Evolutionary conservation across 2,888 invertebrate genomes (phyloP).

Genomic region (Tinea pellionella): DNA sequence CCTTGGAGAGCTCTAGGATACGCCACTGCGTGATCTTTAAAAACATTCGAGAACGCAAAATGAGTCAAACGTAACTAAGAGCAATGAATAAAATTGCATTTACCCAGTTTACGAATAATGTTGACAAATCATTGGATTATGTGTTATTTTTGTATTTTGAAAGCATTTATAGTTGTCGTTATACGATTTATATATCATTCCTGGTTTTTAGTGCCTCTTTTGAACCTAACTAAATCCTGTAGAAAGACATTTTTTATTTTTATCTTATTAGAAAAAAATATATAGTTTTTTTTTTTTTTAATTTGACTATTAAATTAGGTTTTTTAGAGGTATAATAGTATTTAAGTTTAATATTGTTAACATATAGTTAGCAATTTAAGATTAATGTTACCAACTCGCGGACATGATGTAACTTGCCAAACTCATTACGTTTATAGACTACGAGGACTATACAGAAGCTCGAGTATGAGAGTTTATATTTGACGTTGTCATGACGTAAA

Average conservation of each 20-base stretch:
- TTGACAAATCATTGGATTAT: constrained; percentile 35
- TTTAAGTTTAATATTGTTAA: not conserved
- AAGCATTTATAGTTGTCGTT: constrained; percentile 41
- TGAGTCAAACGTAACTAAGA: not conserved
- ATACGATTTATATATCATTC: constrained; percentile 38
- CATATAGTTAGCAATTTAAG: not conserved
- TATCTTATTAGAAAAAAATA: too few species aligned
- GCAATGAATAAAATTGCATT: constrained; percentile 45
- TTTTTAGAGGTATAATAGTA: not conserved
- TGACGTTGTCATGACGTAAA: too few species aligned
- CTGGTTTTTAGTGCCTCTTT: constrained; percentile 30
- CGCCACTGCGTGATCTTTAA: not conserved
- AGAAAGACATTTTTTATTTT: too few species aligned
- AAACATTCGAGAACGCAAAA: not conserved
- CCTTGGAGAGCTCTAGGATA: too few species aligned
- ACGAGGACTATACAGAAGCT: too few species aligned
- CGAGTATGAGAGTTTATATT: too few species aligned
- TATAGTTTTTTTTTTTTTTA: too few species aligned
- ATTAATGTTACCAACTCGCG: not conserved
- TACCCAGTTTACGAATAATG: constrained; percentile 38
- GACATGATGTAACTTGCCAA: not conserved
- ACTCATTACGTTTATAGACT: not conserved
- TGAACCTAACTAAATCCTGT: not conserved
- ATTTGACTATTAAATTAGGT: not conserved
- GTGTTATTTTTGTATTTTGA: constrained; percentile 40